These are phyloP conservation scores for Aporrectodea caliginosa DNA, from an alignment of 1,140 invertebrate genomes.

Conservation along the genomic window DNA sequence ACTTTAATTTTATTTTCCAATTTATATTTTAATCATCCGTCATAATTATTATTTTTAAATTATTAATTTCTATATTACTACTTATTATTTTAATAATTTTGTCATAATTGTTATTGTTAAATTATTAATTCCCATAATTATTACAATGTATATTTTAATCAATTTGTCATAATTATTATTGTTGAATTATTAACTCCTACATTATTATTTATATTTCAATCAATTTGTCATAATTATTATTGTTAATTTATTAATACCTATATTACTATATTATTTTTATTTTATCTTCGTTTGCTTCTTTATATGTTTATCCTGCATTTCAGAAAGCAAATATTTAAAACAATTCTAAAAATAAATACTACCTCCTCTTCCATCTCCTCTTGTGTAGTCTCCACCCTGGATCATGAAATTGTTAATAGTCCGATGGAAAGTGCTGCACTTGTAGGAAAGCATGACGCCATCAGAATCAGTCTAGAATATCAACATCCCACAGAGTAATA, in stretches of 20 bases:
- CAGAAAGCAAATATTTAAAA: conserved; percentile 40
- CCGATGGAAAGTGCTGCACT: conserved; percentile 84
- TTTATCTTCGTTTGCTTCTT: neutral
- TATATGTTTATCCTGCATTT: neutral
- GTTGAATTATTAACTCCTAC: neutral
- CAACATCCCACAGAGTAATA: too few species aligned
- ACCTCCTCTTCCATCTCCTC: conserved; percentile 84
- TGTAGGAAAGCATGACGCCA: conserved; percentile 74
- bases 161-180: conserved; percentile 46
- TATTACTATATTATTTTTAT: too few species aligned
- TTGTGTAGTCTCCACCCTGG: conserved; percentile 84
- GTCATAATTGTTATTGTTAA: neutral
- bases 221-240: neutral
- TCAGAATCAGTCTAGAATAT: too few species aligned
- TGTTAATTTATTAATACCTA: too few species aligned
- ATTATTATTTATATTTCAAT: neutral
- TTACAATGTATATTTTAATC: too few species aligned
- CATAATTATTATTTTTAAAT: too few species aligned
- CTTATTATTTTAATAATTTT: neutral
- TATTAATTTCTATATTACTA: too few species aligned
- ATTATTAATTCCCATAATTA: too few species aligned
- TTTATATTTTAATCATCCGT: too few species aligned
- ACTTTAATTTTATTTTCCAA: too few species aligned
- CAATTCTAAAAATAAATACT: conserved; percentile 43
- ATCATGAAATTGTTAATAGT: conserved; percentile 91